Conservation (phyloP, 2,888 invertebrate genomes). For the Lymantria monacha region DNA sequence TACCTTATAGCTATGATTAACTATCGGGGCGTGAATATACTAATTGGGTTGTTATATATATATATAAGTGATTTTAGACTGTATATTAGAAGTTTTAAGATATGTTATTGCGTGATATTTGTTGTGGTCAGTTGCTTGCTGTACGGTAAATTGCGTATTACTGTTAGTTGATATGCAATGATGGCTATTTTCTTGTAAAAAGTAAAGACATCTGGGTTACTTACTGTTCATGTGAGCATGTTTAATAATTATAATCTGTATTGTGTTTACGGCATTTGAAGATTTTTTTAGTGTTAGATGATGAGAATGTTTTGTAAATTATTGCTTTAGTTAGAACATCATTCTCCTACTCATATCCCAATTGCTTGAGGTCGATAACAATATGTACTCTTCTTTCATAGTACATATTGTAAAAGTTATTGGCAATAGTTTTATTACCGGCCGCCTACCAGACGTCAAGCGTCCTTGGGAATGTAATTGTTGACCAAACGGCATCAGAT, state of each 20-base stretch:
- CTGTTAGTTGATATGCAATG: constrained; percentile 50
- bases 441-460: too few relatives aligned
- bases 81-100: constrained; percentile 8
- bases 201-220: constrained; percentile 35
- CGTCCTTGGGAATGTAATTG: too few relatives aligned
- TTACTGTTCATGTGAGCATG: constrained; percentile 18
- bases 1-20: constrained; percentile 23
- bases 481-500: too few relatives aligned
- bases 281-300: background rate
- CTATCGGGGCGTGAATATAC: constrained; percentile 24
- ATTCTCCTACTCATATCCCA: too few relatives aligned
- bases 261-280: constrained; percentile 1
- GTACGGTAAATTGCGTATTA: constrained; percentile 55
- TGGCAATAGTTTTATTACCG: too few relatives aligned
- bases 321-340: too few relatives aligned
- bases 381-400: too few relatives aligned
- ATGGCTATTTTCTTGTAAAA: constrained; percentile 33
- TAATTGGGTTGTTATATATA: constrained; percentile 8
- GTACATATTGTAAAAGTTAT: too few relatives aligned
- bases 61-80: constrained; percentile 11
- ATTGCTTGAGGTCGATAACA: too few relatives aligned
- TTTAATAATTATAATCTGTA: constrained; percentile 5
- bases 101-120: constrained; percentile 9
- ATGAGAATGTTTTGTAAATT: too few relatives aligned
- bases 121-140: constrained; percentile 45